Base-by-base conservation (phyloP, 2,113 vertebrate genomes). In the Caranx melampygus region DNA sequence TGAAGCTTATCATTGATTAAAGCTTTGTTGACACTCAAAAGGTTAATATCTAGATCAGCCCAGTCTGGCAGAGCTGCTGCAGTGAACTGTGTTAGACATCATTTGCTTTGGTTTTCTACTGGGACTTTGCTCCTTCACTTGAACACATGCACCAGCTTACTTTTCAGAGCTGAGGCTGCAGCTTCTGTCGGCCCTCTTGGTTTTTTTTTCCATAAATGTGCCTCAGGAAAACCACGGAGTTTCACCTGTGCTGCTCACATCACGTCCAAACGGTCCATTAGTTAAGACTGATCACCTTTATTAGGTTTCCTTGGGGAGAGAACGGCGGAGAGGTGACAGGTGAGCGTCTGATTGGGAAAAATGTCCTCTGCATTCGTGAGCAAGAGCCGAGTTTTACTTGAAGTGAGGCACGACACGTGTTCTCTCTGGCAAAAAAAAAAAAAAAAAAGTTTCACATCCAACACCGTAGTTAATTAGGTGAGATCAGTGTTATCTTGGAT, bases 271-370 rank as follows among this genome's bases (percentile, higher is more conserved):
- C 57, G 67, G 51, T 63, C 67, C 63, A 72, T 82, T 76, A 81
- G 79, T 62, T 82, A 49, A 79, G 79, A 84, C 75, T 68, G 79
- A 88, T 88, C 71, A 76, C 71, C 79, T 85, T 82, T 79, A 85
- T 85, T 79, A 79, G 57, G 68, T 57, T 85, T 72, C 75, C 62
- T 72, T 33, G 31, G 65, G 64, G 66, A 84, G 55, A 13, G 70
- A 58, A 33, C 8, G 78, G 10, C 26, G 54, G 42, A 35, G 62
- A 67, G n/a, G 69, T 33, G 52, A 75, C 16, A 59, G 68, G 40
- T 45, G 33, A 60, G 55, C 0, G 21, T 69, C 67, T 83, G 76
- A 83, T 73, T 79, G 67, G 66, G 76, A 81, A 81, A 80, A 84
- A 84, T 78, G 55, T 63, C 31, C 21, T 5, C 40, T 54, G 74